phyloP scores from a whole-genome alignment of 1,140 invertebrate species.

The Frieseomelitta varia region DNA sequence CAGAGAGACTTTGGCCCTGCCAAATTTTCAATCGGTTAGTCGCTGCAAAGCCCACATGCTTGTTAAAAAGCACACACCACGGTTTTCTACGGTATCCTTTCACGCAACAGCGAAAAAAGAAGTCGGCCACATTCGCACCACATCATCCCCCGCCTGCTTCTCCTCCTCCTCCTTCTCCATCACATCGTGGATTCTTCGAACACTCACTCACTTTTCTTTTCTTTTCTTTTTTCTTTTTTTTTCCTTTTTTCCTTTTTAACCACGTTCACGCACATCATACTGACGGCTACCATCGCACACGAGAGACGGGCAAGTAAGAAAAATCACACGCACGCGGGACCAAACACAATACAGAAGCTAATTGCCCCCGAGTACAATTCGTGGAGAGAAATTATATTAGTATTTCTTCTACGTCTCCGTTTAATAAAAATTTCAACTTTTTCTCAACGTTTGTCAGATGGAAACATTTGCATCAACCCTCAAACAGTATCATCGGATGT shows the following conservation, averaged over 20 bases:
- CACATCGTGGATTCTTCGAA: constrained; percentile 38
- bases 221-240: too few species aligned
- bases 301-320: constrained; percentile 54
- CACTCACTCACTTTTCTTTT: constrained; percentile 47
- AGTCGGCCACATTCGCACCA: constrained; percentile 13
- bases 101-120: constrained; percentile 24
- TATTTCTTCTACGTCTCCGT: neutral
- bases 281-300: constrained; percentile 65
- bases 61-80: constrained; percentile 78
- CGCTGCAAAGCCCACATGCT: constrained; percentile 82
- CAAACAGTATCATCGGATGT: too few species aligned
- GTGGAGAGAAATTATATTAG: neutral
- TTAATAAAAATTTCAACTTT: too few species aligned
- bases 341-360: constrained; percentile 51
- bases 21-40: constrained; percentile 75
- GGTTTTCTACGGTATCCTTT: constrained; percentile 65
- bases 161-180: constrained; percentile 8
- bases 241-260: neutral
- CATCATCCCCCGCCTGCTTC: constrained; percentile 15
- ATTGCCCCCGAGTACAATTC: constrained; percentile 41
- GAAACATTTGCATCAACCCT: too few species aligned
- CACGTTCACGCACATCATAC: constrained; percentile 72
- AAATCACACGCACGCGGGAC: constrained; percentile 53
- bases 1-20: constrained; percentile 51
- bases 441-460: too few species aligned